These are phyloP conservation scores for Toxotes chatareus DNA, from an alignment of 2,113 vertebrate species.

Conservation along the genomic window DNA sequence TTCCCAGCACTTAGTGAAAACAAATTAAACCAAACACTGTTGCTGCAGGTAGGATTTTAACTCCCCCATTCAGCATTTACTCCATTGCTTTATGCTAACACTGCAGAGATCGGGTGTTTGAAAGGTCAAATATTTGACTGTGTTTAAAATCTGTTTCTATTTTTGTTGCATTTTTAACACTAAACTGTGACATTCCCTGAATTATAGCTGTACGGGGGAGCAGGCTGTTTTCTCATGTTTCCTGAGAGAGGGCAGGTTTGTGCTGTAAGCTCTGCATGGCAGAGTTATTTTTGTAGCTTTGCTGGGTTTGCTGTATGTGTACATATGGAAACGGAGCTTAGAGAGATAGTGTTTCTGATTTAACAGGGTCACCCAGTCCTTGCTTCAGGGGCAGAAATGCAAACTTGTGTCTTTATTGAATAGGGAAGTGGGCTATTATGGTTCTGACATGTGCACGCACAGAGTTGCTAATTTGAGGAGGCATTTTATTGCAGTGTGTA, in stretches of 20 bases:
- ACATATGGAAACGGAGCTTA: slow-evolving; percentile 36
- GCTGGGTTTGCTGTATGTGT: slow-evolving; percentile 55
- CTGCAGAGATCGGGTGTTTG: background rate
- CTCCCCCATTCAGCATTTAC: background rate
- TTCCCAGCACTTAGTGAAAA: slow-evolving; percentile 37
- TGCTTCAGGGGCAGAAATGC: slow-evolving; percentile 57
- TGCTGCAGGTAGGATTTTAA: slow-evolving; percentile 14
- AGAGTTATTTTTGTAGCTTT: slow-evolving; percentile 65
- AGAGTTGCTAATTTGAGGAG: slow-evolving; percentile 56
- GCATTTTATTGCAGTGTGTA: slow-evolving; percentile 55
- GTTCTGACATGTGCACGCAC: slow-evolving; percentile 36
- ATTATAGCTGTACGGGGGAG: slow-evolving; percentile 12
- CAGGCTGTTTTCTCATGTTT: slow-evolving; percentile 53
- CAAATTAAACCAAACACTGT: slow-evolving; percentile 32
- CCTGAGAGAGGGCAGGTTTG: slow-evolving; percentile 29
- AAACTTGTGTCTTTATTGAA: slow-evolving; percentile 47
- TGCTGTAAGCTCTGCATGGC: slow-evolving; percentile 1
- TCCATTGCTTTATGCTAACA: background rate
- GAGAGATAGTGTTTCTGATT: slow-evolving; percentile 57
- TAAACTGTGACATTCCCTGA: slow-evolving; percentile 7
- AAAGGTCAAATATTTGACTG: slow-evolving; percentile 19
- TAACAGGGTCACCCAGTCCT: slow-evolving; percentile 57
- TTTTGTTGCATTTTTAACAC: slow-evolving; percentile 32
- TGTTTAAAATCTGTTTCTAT: slow-evolving; percentile 23
- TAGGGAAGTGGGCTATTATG: slow-evolving; percentile 35